Percentiles rank a stretch among this genome's conserved stretches.
Conservation (phyloP, 2,797 vertebrate genomes). For the Leptodactylus fallax region DNA sequence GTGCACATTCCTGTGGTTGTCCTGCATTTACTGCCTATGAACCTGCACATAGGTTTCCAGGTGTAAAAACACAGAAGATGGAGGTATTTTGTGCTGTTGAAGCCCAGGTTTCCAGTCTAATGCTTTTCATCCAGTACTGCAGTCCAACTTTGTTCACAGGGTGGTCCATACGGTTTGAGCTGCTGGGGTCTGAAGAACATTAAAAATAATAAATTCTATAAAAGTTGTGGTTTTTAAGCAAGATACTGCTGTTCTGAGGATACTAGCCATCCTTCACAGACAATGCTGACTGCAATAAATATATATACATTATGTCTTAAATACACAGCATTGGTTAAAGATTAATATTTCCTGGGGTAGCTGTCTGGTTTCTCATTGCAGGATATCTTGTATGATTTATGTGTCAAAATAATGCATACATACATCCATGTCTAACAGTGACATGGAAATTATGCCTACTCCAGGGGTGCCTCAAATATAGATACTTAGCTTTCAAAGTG, state of each 20-base stretch:
- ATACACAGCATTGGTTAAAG: slow-evolving; percentile 3
- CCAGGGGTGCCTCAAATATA: no score
- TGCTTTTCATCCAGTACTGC: slow-evolving; percentile 9
- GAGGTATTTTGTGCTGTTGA: slow-evolving; percentile 9
- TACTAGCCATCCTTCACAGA: background rate
- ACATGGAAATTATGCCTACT: background rate
- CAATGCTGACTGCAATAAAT: background rate
- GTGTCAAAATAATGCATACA: background rate
- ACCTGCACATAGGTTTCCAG: slow-evolving; percentile 37
- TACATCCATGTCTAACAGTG: background rate
- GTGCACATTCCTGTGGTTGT: slow-evolving; percentile 39
- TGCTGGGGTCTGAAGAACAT: slow-evolving; percentile 10
- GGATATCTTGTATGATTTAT: slow-evolving; percentile 11
- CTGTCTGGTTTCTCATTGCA: slow-evolving; percentile 8
- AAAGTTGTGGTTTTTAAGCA: slow-evolving; percentile 10
- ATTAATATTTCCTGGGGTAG: slow-evolving; percentile 17
- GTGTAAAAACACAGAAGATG: slow-evolving; percentile 39
- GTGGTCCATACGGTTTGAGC: slow-evolving; percentile 15
- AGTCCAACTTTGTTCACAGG: slow-evolving; percentile 29
- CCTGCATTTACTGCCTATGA: slow-evolving; percentile 23
- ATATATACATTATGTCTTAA: slow-evolving; percentile 7
- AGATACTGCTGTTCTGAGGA: slow-evolving; percentile 9
- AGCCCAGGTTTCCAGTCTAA: slow-evolving; percentile 29
- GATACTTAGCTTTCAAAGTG: no score
- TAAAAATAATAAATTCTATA: slow-evolving; percentile 30